Conservation (phyloP, 2,113 vertebrate species). For the Carettochelys insculpta region DNA sequence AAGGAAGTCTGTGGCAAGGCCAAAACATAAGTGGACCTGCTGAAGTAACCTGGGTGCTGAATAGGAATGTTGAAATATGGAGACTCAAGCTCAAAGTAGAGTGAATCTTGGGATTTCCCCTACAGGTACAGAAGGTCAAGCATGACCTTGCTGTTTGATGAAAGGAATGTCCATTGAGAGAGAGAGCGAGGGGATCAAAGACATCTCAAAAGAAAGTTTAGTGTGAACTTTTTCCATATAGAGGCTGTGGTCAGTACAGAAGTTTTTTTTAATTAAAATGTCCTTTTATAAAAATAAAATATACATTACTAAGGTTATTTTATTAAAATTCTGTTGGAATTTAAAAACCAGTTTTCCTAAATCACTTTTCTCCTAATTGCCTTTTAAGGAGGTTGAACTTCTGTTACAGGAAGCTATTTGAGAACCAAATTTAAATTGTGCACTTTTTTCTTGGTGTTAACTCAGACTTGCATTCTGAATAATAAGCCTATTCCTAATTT, state of each 20-base stretch:
- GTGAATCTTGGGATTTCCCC: neutral
- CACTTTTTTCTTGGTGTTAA: neutral
- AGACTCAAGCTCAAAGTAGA: neutral
- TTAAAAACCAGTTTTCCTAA: neutral
- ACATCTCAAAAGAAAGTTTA: neutral
- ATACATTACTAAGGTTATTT: neutral
- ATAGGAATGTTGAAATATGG: rapidly evolving
- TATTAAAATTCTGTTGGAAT: neutral
- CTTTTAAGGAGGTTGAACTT: neutral
- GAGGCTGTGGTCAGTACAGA: neutral
- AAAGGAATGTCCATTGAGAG: neutral
- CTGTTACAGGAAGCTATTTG: neutral
- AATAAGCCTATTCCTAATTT: neutral
- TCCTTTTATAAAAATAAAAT: neutral
- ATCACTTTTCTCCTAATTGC: neutral
- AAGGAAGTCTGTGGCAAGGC: neutral
- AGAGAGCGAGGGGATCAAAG: neutral
- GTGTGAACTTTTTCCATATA: neutral
- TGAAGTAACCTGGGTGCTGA: neutral
- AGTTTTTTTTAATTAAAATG: neutral
- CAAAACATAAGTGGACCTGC: neutral
- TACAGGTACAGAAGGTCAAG: neutral
- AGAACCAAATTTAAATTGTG: neutral
- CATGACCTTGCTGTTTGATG: neutral
- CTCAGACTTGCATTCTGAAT: neutral